A percentile compares a stretch with the other conserved stretches of the same genome.
phyloP scores from a whole-genome alignment of 2,797 vertebrate genomes.

The Argyrosomus regius region DNA sequence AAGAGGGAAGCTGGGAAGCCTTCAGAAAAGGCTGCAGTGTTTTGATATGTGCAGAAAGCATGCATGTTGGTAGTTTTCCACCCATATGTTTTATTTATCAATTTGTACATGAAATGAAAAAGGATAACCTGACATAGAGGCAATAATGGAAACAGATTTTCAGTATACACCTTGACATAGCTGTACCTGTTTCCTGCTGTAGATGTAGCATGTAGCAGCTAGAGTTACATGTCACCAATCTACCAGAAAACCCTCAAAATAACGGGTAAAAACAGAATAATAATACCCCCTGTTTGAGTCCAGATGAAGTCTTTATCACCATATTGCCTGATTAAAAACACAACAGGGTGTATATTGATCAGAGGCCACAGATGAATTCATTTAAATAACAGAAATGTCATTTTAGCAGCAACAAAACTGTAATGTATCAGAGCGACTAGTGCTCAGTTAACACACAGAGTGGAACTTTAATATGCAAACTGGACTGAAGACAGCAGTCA shows the following conservation, averaged over 20 bases:
- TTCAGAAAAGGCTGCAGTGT: not conserved
- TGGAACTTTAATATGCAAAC: not conserved
- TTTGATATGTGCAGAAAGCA: not conserved
- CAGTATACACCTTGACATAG: not conserved
- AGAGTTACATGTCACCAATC: not conserved
- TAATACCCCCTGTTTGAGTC: not conserved
- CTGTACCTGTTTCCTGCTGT: not conserved
- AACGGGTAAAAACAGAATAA: not conserved
- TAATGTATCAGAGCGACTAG: not conserved
- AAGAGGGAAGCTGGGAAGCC: not conserved
- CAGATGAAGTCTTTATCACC: not conserved
- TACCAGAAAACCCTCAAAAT: not conserved
- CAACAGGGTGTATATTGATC: not conserved
- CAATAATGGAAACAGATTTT: not conserved
- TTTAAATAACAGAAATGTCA: not conserved
- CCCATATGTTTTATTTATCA: not conserved
- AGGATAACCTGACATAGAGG: not conserved
- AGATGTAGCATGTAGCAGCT: too few species aligned
- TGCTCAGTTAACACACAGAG: not conserved
- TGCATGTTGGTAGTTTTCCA: not conserved
- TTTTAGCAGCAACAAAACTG: not conserved
- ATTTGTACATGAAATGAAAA: not conserved
- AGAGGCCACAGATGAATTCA: not conserved
- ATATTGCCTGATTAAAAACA: slow-evolving; percentile 7
- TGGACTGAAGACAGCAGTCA: too few species aligned